A percentile compares a stretch with the other conserved stretches of the same genome.
Evolutionary conservation across 2,113 vertebrate species (phyloP).

Genomic region (Mesoclemmys tuberculata): DNA sequence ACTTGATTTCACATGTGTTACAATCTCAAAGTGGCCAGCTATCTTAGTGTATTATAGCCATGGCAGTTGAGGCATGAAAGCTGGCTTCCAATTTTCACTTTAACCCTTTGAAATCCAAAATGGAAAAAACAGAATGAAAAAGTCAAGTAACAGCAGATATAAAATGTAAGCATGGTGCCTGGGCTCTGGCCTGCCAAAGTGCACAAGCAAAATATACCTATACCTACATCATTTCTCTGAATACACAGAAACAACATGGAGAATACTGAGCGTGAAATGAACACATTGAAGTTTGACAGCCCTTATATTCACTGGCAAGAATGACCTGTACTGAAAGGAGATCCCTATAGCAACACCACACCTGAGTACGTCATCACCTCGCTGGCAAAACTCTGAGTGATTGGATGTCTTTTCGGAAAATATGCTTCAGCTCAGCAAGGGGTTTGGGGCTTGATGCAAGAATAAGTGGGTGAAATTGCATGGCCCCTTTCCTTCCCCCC

Average conservation of each 20-base stretch:
- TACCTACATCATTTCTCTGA: accelerated
- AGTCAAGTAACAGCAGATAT: neutral
- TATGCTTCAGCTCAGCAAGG: neutral
- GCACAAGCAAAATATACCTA: accelerated
- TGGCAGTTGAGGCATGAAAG: neutral
- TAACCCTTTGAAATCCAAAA: neutral
- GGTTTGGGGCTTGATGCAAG: neutral
- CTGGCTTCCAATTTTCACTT: neutral
- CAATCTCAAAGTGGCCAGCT: neutral
- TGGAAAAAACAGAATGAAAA: neutral
- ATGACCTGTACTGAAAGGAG: neutral
- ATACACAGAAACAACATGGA: neutral
- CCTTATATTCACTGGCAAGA: neutral
- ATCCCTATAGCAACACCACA: neutral
- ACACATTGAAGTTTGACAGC: neutral
- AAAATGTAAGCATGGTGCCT: neutral
- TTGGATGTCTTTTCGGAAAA: neutral
- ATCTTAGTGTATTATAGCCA: neutral
- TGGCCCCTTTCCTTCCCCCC: neutral
- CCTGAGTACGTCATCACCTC: neutral
- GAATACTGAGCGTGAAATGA: neutral
- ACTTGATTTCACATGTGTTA: neutral
- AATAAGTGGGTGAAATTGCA: neutral
- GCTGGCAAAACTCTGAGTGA: neutral
- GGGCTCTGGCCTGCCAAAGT: neutral